Base-by-base conservation (phyloP, 2,888 invertebrate species). In the Pristionchus fissidentatus region DNA sequence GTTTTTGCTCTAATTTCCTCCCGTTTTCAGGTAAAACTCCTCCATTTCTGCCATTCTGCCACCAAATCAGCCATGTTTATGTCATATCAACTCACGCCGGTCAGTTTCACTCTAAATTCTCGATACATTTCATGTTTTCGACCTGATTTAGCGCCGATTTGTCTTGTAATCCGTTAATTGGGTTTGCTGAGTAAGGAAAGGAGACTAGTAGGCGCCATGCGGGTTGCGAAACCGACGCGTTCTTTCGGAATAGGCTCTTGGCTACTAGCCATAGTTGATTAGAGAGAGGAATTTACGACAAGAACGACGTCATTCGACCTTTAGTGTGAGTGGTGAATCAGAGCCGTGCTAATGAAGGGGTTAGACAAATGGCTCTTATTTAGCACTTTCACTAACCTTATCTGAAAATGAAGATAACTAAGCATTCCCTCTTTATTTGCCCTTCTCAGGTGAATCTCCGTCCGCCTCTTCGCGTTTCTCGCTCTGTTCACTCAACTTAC, bases 41-140 rank as follows among this genome's bases (percentile, higher is more conserved):
- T 10, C 43, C 70, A 41, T 19, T 1, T 10, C 10, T 70, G 41
- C 70, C 43, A 75, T 46, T 29, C 26, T 75, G 22, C 32, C n/a
- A 35, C 22, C 52, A 29, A 77, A 15, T 49, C 75, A 77, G 49
- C 38, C 38, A 81, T 81, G 81, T 81, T 81, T 38, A 49, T 52
- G 55, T 66, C 81, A 35, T 81, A 81, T 46, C 81, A 81, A 29
- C 66, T 81, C 15, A 46, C 81, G 3, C 81, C 81, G 66, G 66
- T 81, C 22, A 79, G 79, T 57, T 15, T 0, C 29, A 3, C 26
- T 5, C 49, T 15, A 15, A 7, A 22, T 70, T n/a, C n/a, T n/a
- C n/a, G n/a, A n/a, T n/a, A n/a, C n/a, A n/a, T n/a, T 70, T 22
- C 3, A 1, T 32, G 10, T 32, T 32, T 60, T 10, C 13, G 13